These are phyloP conservation scores for Collichthys lucidus DNA, from an alignment of 2,113 vertebrate species.

Conservation along the genomic window DNA sequence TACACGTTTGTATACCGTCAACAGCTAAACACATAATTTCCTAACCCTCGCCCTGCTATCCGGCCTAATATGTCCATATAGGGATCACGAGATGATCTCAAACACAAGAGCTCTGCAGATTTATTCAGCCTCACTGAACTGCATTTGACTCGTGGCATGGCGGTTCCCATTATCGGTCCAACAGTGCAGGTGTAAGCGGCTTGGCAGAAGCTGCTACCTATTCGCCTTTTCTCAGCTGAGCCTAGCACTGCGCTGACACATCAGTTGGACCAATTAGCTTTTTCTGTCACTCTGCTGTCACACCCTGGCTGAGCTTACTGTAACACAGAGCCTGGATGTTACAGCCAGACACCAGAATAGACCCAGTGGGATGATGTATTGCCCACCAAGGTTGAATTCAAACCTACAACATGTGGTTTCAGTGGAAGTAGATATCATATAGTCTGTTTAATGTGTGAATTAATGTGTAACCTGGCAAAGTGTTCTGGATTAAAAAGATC, in stretches of 20 bases:
- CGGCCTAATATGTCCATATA: conserved; percentile 10
- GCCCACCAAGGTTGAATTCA: neutral
- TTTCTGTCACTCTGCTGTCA: conserved; percentile 54
- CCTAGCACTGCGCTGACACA: conserved; percentile 41
- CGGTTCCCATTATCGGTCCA: conserved; percentile 49
- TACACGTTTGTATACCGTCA: neutral
- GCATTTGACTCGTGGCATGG: conserved; percentile 35
- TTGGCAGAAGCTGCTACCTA: conserved; percentile 42
- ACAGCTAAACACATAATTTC: conserved; percentile 1
- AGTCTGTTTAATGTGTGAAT: neutral
- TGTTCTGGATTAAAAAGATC: neutral
- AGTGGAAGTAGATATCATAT: neutral
- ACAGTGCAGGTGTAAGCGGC: conserved; percentile 50
- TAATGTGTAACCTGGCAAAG: neutral
- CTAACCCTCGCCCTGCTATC: neutral
- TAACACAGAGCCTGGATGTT: conserved; percentile 31
- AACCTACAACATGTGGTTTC: neutral
- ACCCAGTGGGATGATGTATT: conserved; percentile 4
- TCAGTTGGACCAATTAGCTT: conserved; percentile 65
- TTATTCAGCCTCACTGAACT: conserved; percentile 29
- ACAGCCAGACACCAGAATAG: conserved; percentile 48
- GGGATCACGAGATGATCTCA: conserved; percentile 18
- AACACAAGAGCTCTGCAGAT: conserved; percentile 15
- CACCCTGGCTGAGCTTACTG: conserved; percentile 27
- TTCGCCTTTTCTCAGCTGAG: conserved; percentile 44